These are phyloP conservation scores for Drosophila glabriapex DNA, from an alignment of 2,888 invertebrate species.

Conservation along the genomic window DNA sequence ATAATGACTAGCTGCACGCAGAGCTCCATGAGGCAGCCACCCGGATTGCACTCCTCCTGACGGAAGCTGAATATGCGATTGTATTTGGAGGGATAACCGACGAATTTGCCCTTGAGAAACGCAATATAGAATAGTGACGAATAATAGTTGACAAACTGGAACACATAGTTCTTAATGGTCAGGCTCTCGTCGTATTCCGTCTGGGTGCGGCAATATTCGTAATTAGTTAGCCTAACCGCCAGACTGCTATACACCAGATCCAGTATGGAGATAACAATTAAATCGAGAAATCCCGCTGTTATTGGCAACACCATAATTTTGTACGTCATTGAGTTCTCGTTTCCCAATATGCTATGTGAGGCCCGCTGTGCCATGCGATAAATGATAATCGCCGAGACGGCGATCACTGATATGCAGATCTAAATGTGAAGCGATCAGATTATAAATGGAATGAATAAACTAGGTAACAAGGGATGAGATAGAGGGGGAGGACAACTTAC, in stretches of 20 bases:
- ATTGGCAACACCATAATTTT: slow-evolving; percentile 90
- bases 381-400: slow-evolving; percentile 91
- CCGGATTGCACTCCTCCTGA: slow-evolving; percentile 93
- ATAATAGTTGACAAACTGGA: slow-evolving; percentile 96
- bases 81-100: slow-evolving; percentile 92
- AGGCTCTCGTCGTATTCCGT: slow-evolving; percentile 94
- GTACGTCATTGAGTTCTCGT: slow-evolving; percentile 86
- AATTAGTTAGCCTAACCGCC: slow-evolving; percentile 90
- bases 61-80: slow-evolving; percentile 90
- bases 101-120: slow-evolving; percentile 91
- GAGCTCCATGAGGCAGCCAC: slow-evolving; percentile 94
- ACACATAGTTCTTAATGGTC: slow-evolving; percentile 93
- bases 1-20: slow-evolving; percentile 94
- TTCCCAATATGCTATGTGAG: slow-evolving; percentile 87
- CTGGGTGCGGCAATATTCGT: slow-evolving; percentile 92
- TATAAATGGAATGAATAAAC: background rate
- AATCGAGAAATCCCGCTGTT: slow-evolving; percentile 92
- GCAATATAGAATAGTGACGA: slow-evolving; percentile 95
- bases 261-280: slow-evolving; percentile 91
- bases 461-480: background rate
- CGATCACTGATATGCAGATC: slow-evolving; percentile 89
- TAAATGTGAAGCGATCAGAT: slow-evolving; percentile 74
- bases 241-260: slow-evolving; percentile 89
- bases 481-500: slow-evolving; percentile 53
- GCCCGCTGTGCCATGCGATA: slow-evolving; percentile 90